Percentiles rank a stretch among this genome's conserved stretches.
Conservation (phyloP, 2,888 invertebrate species). For the Drosophila mimica region DNA sequence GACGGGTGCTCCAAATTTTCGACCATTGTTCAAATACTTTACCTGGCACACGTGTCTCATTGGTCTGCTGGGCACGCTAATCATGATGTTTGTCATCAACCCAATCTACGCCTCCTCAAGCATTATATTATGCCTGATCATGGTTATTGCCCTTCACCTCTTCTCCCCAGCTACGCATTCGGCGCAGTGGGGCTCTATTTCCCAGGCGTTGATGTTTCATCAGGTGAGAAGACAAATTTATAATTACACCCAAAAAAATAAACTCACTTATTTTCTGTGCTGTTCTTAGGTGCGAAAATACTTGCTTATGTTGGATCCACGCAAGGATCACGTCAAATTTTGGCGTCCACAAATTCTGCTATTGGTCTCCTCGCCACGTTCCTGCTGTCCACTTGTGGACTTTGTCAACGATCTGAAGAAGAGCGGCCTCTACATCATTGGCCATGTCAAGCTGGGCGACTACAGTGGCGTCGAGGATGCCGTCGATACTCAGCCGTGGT, state of each 20-base stretch:
- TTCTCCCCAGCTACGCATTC: conserved; percentile 93
- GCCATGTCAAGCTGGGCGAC: conserved; percentile 91
- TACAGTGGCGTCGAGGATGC: conserved; percentile 87
- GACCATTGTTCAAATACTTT: conserved; percentile 98
- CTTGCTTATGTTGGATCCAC: conserved; percentile 95
- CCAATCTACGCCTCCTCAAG: conserved; percentile 95
- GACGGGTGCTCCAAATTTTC: conserved; percentile 99
- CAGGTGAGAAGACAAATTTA: conserved; percentile 86
- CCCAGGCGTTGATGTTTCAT: conserved; percentile 99
- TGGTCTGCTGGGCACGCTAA: conserved; percentile 93
- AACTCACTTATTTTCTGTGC: background rate
- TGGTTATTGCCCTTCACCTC: conserved; percentile 95
- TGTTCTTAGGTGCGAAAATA: conserved; percentile 92
- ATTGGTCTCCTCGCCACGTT: conserved; percentile 95
- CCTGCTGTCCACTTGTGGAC: conserved; percentile 95
- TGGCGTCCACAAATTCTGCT: conserved; percentile 99
- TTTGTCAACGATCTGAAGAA: conserved; percentile 99
- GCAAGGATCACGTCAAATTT: conserved; percentile 99
- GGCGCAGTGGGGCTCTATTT: conserved; percentile 97
- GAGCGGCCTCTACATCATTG: conserved; percentile 94
- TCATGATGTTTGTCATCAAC: conserved; percentile 98
- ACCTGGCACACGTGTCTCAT: conserved; percentile 96
- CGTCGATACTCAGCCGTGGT: conserved; percentile 94
- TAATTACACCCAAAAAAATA: background rate
- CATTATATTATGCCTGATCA: conserved; percentile 92